A percentile compares a stretch with the other conserved stretches of the same genome.
Conservation (phyloP, 2,113 vertebrate genomes). For the Oreotrochilus melanogaster region DNA sequence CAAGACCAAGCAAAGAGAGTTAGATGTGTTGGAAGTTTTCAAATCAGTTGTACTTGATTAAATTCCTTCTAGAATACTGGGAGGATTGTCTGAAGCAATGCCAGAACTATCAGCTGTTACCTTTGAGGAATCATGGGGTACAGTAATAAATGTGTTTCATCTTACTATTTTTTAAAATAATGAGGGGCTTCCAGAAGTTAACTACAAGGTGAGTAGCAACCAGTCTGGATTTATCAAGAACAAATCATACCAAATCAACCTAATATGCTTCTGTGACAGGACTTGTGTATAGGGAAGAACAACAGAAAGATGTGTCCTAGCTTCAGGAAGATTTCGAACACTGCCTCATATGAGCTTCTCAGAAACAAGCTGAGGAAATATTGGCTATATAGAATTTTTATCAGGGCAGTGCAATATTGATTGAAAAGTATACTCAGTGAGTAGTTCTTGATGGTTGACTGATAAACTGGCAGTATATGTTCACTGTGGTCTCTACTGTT, state of each 20-base stretch:
- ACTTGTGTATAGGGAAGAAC: neutral
- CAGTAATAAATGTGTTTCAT: neutral
- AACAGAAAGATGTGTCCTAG: neutral
- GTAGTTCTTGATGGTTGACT: neutral
- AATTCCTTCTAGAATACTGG: neutral
- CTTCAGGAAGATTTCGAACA: neutral
- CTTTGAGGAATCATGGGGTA: neutral
- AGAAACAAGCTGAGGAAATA: neutral
- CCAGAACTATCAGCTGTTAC: constrained; percentile 12
- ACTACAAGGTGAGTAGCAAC: neutral
- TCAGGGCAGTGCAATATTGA: neutral
- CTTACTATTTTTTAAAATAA: neutral
- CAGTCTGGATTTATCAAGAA: neutral
- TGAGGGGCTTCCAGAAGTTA: neutral
- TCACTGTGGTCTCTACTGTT: neutral
- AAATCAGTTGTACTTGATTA: constrained; percentile 47
- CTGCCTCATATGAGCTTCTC: neutral
- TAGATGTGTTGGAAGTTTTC: constrained; percentile 7
- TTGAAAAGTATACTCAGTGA: neutral
- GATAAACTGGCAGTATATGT: neutral
- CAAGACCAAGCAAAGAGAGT: neutral
- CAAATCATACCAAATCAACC: neutral
- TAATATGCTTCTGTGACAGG: neutral
- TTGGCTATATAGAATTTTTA: neutral
- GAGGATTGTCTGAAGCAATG: constrained; percentile 17